These are phyloP conservation scores for Ceratitis capitata DNA, from an alignment of 1,140 invertebrate species.

Conservation along the genomic window DNA sequence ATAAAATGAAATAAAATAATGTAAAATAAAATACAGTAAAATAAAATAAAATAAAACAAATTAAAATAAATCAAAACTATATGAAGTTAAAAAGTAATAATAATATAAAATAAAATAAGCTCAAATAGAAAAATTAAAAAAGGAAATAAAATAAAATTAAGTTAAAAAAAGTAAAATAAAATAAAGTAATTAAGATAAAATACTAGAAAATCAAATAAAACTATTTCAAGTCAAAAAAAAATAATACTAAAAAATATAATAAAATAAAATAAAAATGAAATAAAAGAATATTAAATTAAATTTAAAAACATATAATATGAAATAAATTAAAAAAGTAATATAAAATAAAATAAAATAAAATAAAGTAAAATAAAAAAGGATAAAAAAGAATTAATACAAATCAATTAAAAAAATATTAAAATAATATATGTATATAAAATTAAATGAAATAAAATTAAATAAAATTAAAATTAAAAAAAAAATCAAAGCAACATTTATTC, in stretches of 20 bases:
- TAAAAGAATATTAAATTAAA: background rate
- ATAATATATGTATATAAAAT: no score
- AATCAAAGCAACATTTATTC: background rate
- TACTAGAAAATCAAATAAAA: background rate
- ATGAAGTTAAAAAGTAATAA: no score
- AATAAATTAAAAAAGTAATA: no score
- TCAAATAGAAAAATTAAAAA: background rate
- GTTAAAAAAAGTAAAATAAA: background rate
- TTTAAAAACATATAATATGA: no score
- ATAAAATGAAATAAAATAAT: constrained; percentile 6
- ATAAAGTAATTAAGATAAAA: background rate
- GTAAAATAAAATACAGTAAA: background rate
- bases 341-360: background rate
- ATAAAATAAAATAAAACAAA: background rate
- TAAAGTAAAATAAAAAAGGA: background rate
- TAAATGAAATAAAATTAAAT: background rate
- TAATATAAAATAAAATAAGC: background rate
- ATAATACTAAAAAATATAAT: background rate
- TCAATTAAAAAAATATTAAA: background rate
- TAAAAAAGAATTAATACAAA: background rate
- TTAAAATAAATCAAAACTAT: background rate
- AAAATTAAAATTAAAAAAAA: background rate
- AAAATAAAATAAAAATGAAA: background rate
- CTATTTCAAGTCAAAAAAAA: constrained; percentile 8
- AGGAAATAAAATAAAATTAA: background rate